Evolutionary conservation across 2,888 invertebrate genomes (phyloP), one percentile per base, ranked within the genome.

Genomic region (Miltochrista miniata): DNA sequence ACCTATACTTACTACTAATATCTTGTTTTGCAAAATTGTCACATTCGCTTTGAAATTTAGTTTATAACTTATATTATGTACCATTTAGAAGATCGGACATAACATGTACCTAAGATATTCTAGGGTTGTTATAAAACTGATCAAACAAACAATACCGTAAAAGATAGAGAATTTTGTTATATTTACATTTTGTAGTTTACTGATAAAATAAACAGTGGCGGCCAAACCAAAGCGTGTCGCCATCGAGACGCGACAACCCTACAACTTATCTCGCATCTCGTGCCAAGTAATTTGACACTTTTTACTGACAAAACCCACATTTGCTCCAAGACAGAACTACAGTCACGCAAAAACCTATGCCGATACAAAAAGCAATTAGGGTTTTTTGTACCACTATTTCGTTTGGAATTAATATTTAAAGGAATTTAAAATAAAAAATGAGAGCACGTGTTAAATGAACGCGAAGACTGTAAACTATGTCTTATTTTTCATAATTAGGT

Each of bases 231-330:
- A 46, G 45, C 24, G 46, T 31, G 14, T 9, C 34, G 44, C 35
- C 34, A 4, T 40, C 11, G 11, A 14, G 66, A 55, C 35, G 68
- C 54, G 61, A 8, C 86, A 90, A 52, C 90, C 90, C 89, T 90
- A 69, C 39, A 34, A 10, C 56, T 79, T 86, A 90, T 90, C 88
- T 83, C 15, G 68, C 78, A 89, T 88, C 90, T 90, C 87, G 88
- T 87, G 88, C 88, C 81, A 85, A 76, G 91, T 90, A 90, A 91
- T 89, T 89, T 90, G 90, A 91, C 91, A 91, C 91, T 90, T 90
- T 90, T 79, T 87, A 44, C 79, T 90, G 90, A 90, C 90, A 90
- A 89, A 89, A 83, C 82, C 83, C 90, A 90, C 89, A 87, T 90
- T 90, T 88, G 86, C 85, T 84, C 72, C 77, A 68, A 70, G 76